Conservation (phyloP, 2,113 vertebrate species). For the Ahaetulla prasina region DNA sequence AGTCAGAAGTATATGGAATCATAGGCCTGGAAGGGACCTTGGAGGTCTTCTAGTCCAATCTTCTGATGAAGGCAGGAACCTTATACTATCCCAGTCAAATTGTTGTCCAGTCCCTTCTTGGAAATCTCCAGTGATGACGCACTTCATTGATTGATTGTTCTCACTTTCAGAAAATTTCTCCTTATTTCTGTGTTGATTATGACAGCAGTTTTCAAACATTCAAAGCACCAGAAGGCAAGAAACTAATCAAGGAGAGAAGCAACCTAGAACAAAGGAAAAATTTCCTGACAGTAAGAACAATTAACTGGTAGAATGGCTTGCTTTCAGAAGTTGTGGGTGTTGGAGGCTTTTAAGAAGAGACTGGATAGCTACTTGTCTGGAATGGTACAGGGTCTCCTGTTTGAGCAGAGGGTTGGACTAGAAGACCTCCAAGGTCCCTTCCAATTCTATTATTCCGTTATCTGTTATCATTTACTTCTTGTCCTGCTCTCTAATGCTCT, state of each 20-base stretch:
- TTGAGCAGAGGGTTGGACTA: neutral
- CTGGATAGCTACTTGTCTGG: neutral
- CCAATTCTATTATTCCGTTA: neutral
- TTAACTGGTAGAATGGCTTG: neutral
- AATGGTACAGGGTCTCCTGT: neutral
- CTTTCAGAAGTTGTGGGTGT: neutral
- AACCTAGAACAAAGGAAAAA: neutral
- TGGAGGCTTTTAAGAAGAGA: neutral
- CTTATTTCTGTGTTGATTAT: neutral
- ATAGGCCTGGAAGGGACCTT: neutral
- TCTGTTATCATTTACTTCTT: neutral
- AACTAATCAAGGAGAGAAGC: neutral
- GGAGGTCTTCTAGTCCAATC: neutral
- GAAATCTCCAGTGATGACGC: neutral
- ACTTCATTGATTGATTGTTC: neutral
- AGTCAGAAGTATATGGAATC: neutral
- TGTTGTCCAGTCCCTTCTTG: too few relatives aligned
- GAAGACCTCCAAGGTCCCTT: neutral
- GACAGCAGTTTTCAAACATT: neutral
- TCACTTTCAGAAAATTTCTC: neutral
- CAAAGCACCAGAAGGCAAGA: neutral
- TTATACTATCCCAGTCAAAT: neutral
- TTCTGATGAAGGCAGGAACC: neutral
- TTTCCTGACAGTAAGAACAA: too few relatives aligned
- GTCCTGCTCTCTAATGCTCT: neutral